A percentile compares a stretch with the other conserved stretches of the same genome.
These are phyloP conservation scores for Megastigmus dorsalis DNA, from an alignment of 2,888 invertebrate genomes.

Conservation along the genomic window DNA sequence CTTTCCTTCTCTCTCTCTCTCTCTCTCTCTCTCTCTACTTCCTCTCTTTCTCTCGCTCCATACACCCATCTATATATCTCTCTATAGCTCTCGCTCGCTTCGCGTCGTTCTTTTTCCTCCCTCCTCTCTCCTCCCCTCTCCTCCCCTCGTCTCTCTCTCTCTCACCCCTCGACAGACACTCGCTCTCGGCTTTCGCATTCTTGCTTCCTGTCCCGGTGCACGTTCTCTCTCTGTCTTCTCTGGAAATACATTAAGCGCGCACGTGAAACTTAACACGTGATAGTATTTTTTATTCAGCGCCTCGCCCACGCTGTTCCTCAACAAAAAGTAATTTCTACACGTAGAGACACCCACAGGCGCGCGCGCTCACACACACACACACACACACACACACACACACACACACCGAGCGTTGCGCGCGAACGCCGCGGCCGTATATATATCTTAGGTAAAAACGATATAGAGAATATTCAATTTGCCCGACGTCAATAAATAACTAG, in stretches of 20 bases:
- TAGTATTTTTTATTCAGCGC: constrained; percentile 48
- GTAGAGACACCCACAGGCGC: no score
- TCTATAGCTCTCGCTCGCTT: not conserved
- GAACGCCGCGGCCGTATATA: no score
- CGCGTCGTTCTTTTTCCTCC: not conserved
- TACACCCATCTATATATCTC: not conserved
- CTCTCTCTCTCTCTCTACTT: not conserved
- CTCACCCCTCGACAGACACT: not conserved
- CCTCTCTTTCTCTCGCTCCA: not conserved
- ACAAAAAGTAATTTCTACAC: constrained; percentile 32
- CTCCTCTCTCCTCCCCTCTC: not conserved
- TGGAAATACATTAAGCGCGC: constrained; percentile 46
- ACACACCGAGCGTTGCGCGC: no score
- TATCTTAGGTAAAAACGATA: constrained; percentile 29
- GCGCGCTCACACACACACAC: no score
- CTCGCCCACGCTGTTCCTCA: constrained; percentile 9
- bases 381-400: no score
- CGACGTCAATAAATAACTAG: constrained; percentile 40
- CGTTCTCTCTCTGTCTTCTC: not conserved
- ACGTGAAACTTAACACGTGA: constrained; percentile 47
- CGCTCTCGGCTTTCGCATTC: not conserved
- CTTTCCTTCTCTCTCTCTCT: not conserved
- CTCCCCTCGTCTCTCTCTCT: not conserved
- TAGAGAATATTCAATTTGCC: constrained; percentile 46
- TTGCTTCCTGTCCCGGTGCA: not conserved